phyloP scores from a whole-genome alignment of 2,113 vertebrate genomes.

The Hystrix cristata region DNA sequence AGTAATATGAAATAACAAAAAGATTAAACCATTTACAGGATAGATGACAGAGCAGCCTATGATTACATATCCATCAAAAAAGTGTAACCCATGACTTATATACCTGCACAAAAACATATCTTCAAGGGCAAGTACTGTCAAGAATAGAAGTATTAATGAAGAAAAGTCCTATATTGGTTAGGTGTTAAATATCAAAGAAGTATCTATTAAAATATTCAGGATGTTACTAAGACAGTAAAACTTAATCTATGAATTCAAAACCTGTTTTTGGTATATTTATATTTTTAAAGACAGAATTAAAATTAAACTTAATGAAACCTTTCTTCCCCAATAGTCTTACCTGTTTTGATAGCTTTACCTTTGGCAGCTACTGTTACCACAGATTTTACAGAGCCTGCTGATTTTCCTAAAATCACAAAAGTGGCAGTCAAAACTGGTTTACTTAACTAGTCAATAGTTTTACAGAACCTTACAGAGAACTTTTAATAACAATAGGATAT shows the following conservation, averaged over 20 bases:
- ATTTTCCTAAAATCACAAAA: constrained; percentile 84
- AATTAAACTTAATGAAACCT: constrained; percentile 12
- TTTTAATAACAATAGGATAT: background rate
- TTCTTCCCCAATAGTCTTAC: constrained; percentile 72
- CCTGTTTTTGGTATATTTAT: constrained; percentile 1
- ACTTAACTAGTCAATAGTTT: constrained; percentile 44
- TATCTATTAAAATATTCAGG: constrained; percentile 34
- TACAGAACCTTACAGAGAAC: constrained; percentile 42
- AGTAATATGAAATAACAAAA: constrained; percentile 2
- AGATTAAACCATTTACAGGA: constrained; percentile 5
- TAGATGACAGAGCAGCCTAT: background rate
- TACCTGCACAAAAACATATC: background rate
- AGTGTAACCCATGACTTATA: background rate
- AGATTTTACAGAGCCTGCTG: constrained; percentile 78
- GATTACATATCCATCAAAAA: background rate
- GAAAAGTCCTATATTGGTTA: background rate
- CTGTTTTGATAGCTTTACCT: constrained; percentile 68
- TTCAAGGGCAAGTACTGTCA: background rate
- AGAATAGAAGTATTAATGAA: background rate
- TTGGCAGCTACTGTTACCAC: constrained; percentile 69
- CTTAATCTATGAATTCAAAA: constrained; percentile 52
- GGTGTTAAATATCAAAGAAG: constrained; percentile 53
- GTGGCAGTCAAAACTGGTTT: constrained; percentile 73
- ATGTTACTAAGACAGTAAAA: constrained; percentile 44
- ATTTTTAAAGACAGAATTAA: constrained; percentile 1